Percentiles rank a stretch among this genome's conserved stretches.
Conservation (phyloP, 1,140 invertebrate genomes). For the Cotesia vestalis region DNA sequence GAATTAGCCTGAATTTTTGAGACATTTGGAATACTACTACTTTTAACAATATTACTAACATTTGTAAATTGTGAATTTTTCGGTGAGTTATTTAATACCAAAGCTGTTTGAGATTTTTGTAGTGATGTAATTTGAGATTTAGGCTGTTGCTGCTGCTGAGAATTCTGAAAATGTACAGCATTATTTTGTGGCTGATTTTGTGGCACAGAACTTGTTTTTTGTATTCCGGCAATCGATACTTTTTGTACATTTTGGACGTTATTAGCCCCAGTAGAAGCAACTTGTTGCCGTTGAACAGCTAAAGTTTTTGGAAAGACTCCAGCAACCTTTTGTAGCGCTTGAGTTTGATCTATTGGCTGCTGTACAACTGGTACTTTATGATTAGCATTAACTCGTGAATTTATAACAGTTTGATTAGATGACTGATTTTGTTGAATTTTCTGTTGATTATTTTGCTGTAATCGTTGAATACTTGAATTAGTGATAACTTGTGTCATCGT, state of each 20-base stretch:
- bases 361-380: conserved; percentile 19
- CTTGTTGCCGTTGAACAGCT: neutral
- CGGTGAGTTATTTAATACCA: conserved; percentile 31
- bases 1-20: conserved; percentile 10
- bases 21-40: conserved; percentile 28
- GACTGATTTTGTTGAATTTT: conserved; percentile 28
- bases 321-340: conserved; percentile 17
- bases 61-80: neutral
- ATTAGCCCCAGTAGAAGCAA: neutral
- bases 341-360: conserved; percentile 10
- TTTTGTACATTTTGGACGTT: conserved; percentile 28
- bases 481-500: conserved; percentile 50
- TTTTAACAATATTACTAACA: conserved; percentile 11
- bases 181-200: conserved; percentile 17
- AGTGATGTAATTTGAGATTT: conserved; percentile 24
- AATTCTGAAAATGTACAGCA: conserved; percentile 40
- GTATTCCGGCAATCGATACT: conserved; percentile 12
- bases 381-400: conserved; percentile 18
- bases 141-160: conserved; percentile 23
- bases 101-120: conserved; percentile 49
- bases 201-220: neutral
- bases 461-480: conserved; percentile 49
- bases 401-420: conserved; percentile 15
- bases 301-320: conserved; percentile 7
- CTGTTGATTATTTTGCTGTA: conserved; percentile 44